These are phyloP conservation scores for Acipenser oxyrinchus DNA, from an alignment of 2,797 vertebrate genomes.

Conservation along the genomic window DNA sequence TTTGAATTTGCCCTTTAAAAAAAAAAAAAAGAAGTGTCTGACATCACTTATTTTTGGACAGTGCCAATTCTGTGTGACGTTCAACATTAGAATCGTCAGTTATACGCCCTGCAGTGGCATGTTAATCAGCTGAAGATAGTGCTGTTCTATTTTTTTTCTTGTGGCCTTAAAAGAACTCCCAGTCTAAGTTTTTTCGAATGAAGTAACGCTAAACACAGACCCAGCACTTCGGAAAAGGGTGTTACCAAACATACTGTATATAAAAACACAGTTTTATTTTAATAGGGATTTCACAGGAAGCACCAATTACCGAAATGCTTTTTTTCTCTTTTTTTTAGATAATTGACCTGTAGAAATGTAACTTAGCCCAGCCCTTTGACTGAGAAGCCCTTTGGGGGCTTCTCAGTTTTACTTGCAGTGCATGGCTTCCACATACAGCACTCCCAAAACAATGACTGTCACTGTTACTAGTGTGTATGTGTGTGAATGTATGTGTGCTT, in stretches of 20 bases:
- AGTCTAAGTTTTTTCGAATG: conserved; percentile 1
- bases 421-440: conserved; percentile 18
- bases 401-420: not conserved
- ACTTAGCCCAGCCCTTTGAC: not conserved
- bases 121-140: conserved; percentile 11
- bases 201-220: conserved; percentile 3
- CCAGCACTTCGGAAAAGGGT: conserved; percentile 3
- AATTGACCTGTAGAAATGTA: not conserved
- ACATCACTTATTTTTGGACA: too few relatives aligned
- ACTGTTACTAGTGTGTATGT: conserved; percentile 23
- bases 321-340: not conserved
- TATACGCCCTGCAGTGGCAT: not conserved
- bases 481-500: not conserved
- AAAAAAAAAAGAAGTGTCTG: too few relatives aligned
- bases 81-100: not conserved
- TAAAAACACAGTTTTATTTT: not conserved
- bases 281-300: conserved; percentile 9
- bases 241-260: not conserved
- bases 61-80: not conserved
- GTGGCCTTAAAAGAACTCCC: conserved; percentile 10
- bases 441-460: conserved; percentile 31
- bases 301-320: not conserved
- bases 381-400: not conserved
- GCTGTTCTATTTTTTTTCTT: conserved; percentile 6
- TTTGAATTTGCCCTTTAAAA: too few relatives aligned